These are phyloP conservation scores for Diachasmimorpha longicaudata DNA, from an alignment of 1,140 invertebrate genomes.

Conservation along the genomic window DNA sequence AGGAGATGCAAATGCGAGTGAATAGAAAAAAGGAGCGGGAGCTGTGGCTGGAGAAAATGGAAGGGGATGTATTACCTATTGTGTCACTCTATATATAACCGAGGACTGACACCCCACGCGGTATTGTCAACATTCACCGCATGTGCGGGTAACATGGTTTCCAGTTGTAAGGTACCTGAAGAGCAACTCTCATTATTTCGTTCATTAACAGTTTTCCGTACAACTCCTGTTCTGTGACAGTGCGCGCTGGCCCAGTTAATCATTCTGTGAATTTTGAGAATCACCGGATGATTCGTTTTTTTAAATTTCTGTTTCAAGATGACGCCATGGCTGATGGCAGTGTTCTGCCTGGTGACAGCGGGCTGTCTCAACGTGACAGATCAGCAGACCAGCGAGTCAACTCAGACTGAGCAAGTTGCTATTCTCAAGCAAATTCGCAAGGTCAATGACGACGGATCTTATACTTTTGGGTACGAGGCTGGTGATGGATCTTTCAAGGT, in stretches of 20 bases:
- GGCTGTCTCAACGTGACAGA: conserved; percentile 58
- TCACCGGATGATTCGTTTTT: conserved; percentile 1
- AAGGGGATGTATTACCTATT: conserved; percentile 37
- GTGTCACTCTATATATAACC: conserved; percentile 61
- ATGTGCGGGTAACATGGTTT: conserved; percentile 61
- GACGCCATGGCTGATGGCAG: conserved; percentile 61
- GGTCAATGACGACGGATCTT: conserved; percentile 83
- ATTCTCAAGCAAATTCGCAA: conserved; percentile 80
- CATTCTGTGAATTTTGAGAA: background rate
- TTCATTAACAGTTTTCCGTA: background rate
- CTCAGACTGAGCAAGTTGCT: conserved; percentile 61
- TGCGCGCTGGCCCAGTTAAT: background rate
- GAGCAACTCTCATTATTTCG: background rate
- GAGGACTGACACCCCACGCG: conserved; percentile 47
- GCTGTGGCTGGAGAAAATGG: conserved; percentile 11
- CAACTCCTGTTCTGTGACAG: conserved; percentile 9
- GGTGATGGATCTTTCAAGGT: conserved; percentile 82
- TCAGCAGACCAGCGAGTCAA: conserved; percentile 58
- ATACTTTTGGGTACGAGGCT: conserved; percentile 85
- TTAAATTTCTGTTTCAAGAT: conserved; percentile 56
- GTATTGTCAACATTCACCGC: conserved; percentile 62
- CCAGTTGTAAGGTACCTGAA: conserved; percentile 56
- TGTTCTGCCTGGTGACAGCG: conserved; percentile 56
- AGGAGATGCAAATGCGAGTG: conserved; percentile 22
- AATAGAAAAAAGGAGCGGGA: conserved; percentile 29